Percentiles rank a stretch among this genome's conserved stretches.
These are phyloP conservation scores for Tichodroma muraria DNA, from an alignment of 2,113 vertebrate species.

Conservation along the genomic window DNA sequence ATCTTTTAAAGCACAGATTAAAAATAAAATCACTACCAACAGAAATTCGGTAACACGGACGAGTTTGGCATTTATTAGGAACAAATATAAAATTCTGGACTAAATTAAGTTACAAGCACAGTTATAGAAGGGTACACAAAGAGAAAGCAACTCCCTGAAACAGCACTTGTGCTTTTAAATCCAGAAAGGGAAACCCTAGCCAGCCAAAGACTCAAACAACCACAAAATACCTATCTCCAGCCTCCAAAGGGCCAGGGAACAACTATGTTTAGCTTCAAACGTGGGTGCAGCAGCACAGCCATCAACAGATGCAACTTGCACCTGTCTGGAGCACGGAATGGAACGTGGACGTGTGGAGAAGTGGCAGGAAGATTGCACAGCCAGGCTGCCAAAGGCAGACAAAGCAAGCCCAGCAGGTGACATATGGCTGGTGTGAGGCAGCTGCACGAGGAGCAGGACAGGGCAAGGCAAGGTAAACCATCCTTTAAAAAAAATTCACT, in stretches of 20 bases:
- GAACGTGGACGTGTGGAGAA: background rate
- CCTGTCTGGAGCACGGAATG: background rate
- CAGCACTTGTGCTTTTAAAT: background rate
- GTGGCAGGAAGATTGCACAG: background rate
- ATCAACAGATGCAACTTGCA: background rate
- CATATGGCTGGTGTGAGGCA: background rate
- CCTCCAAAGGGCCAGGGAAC: background rate
- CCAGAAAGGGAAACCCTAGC: background rate
- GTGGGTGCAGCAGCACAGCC: conserved; percentile 16
- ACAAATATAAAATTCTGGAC: background rate
- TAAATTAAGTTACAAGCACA: background rate
- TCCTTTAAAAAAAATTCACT: background rate
- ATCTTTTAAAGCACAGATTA: background rate
- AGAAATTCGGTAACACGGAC: background rate
- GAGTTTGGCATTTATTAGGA: background rate
- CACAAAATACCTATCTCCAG: background rate
- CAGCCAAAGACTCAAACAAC: background rate
- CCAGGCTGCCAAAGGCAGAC: background rate
- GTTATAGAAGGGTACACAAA: background rate
- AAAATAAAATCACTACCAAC: background rate
- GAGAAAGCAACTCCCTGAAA: background rate
- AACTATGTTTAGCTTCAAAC: conserved; percentile 45
- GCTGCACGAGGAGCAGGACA: background rate
- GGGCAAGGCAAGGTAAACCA: background rate
- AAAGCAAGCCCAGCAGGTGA: background rate